Percentiles rank a stretch among this genome's conserved stretches.
Conservation (phyloP, 2,113 vertebrate genomes). For the Lamprologus speciosus region DNA sequence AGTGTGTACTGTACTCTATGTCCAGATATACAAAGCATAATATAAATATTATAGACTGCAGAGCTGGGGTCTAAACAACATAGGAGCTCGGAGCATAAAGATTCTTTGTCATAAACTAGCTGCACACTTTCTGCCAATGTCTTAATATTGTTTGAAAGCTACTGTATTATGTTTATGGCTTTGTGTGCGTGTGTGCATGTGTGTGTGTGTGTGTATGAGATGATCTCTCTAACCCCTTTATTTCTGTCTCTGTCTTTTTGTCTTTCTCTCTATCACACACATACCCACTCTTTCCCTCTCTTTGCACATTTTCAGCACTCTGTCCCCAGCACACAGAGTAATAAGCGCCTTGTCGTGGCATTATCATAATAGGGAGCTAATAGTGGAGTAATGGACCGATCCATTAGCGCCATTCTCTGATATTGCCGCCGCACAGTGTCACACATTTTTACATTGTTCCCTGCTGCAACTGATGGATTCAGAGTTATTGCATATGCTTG, state of each 20-base stretch:
- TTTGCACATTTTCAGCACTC: background rate
- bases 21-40: background rate
- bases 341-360: background rate
- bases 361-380: constrained; percentile 45
- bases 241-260: background rate
- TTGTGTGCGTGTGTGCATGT: accelerated
- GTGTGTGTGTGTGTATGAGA: background rate
- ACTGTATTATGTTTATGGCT: constrained; percentile 4
- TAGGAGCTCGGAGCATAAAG: constrained; percentile 4
- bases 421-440: constrained; percentile 2
- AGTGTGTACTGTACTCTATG: background rate
- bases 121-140: background rate
- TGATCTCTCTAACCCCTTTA: background rate
- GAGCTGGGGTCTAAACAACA: background rate
- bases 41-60: constrained; percentile 18
- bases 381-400: constrained; percentile 51
- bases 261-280: background rate
- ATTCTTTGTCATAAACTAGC: constrained; percentile 14
- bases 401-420: constrained; percentile 40
- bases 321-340: background rate
- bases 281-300: background rate
- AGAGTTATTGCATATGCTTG: constrained; percentile 13
- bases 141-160: constrained; percentile 28
- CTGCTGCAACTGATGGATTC: constrained; percentile 24
- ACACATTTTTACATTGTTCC: constrained; percentile 2